These are phyloP conservation scores for Lasaia peninsularis DNA, from an alignment of 1,140 invertebrate species.

Conservation along the genomic window DNA sequence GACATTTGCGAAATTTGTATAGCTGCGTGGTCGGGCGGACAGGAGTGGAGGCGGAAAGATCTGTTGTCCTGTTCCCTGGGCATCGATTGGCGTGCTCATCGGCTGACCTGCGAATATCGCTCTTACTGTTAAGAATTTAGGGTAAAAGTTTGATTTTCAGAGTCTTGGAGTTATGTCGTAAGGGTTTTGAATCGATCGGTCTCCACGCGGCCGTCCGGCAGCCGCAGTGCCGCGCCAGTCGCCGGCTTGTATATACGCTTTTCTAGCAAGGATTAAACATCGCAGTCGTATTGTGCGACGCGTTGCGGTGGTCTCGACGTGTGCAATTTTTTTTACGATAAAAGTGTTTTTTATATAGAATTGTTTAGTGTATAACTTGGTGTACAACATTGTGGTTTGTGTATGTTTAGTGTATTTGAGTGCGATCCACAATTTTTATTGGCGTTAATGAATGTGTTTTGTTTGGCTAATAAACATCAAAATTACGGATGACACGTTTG, in stretches of 20 bases:
- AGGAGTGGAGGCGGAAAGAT: slow-evolving; percentile 66
- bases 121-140: slow-evolving; percentile 18
- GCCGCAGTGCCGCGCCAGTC: slow-evolving; percentile 67
- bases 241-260: slow-evolving; percentile 49
- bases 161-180: slow-evolving; percentile 43
- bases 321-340: slow-evolving; percentile 36
- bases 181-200: slow-evolving; percentile 35
- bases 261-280: slow-evolving; percentile 25
- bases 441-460: slow-evolving; percentile 10
- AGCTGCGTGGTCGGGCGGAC: slow-evolving; percentile 41
- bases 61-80: slow-evolving; percentile 66
- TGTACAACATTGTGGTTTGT: slow-evolving; percentile 31
- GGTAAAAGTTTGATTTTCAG: slow-evolving; percentile 25
- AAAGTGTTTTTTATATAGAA: slow-evolving; percentile 31
- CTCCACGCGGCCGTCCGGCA: slow-evolving; percentile 54
- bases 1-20: slow-evolving; percentile 52
- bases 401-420: slow-evolving; percentile 26
- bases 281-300: slow-evolving; percentile 26
- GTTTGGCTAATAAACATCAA: neutral
- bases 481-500: neutral
- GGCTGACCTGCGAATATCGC: slow-evolving; percentile 20
- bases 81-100: slow-evolving; percentile 61
- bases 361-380: slow-evolving; percentile 27
- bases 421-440: slow-evolving; percentile 28
- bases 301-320: slow-evolving; percentile 53